Evolutionary conservation across 2,888 invertebrate genomes (phyloP).

Genomic region (Rhodophaea formosa): DNA sequence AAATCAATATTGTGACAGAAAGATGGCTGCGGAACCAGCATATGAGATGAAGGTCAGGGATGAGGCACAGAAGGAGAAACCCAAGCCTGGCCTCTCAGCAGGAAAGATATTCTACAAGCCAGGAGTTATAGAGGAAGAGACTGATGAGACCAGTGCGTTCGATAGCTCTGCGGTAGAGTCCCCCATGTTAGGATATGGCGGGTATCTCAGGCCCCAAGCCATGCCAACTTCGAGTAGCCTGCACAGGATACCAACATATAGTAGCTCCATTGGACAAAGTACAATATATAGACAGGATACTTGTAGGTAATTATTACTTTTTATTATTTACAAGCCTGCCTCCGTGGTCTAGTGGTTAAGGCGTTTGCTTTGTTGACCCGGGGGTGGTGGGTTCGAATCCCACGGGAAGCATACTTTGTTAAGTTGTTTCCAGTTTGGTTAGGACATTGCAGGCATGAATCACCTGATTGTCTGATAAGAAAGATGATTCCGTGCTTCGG

Average conservation of each 20-base stretch:
- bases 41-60: slow-evolving; percentile 66
- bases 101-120: slow-evolving; percentile 77
- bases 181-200: slow-evolving; percentile 61
- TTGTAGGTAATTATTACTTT: slow-evolving; percentile 66
- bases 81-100: slow-evolving; percentile 51
- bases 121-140: slow-evolving; percentile 69
- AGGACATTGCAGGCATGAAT: too few relatives aligned
- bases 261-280: slow-evolving; percentile 82
- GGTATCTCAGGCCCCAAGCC: slow-evolving; percentile 54
- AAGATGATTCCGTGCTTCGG: too few relatives aligned
- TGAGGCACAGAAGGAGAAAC: slow-evolving; percentile 44
- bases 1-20: slow-evolving; percentile 52
- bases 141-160: slow-evolving; percentile 72
- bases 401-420: too few relatives aligned
- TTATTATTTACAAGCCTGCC: background rate
- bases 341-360: background rate
- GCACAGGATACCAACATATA: slow-evolving; percentile 81
- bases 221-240: slow-evolving; percentile 73
- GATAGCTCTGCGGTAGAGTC: slow-evolving; percentile 71
- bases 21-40: slow-evolving; percentile 51
- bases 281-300: slow-evolving; percentile 79
- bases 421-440: too few relatives aligned
- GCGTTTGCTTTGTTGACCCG: too few relatives aligned
- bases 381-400: too few relatives aligned
- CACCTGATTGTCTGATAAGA: too few relatives aligned